Conservation (phyloP, 2,797 vertebrate species). For the Acanthurus lineatus region DNA sequence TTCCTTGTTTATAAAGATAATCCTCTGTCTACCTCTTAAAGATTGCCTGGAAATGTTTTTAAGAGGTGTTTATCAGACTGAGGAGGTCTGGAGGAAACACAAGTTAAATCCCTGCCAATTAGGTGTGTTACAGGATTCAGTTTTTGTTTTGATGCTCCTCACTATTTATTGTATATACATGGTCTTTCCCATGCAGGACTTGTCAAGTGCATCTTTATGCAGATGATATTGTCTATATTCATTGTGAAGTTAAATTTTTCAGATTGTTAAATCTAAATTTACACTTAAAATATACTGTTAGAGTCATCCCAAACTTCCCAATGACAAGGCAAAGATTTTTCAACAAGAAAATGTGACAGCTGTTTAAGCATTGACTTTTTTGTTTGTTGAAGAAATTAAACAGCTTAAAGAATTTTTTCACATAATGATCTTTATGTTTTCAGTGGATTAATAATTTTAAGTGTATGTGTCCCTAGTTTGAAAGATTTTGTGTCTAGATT, state of each 20-base stretch:
- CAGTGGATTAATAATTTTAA: not conserved
- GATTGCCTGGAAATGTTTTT: not conserved
- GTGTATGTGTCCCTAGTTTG: not conserved
- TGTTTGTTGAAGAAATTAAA: no score
- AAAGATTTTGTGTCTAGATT: not conserved
- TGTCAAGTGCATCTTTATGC: not conserved
- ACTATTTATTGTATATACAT: not conserved
- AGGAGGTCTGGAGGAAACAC: not conserved
- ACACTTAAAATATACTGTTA: no score
- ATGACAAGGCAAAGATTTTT: no score
- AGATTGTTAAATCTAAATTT: no score
- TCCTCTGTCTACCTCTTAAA: not conserved
- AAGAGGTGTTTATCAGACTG: not conserved
- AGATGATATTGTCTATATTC: slow-evolving; percentile 5
- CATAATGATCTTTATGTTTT: no score
- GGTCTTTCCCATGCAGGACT: not conserved
- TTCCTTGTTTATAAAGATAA: not conserved
- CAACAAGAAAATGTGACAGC: no score
- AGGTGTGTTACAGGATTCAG: not conserved
- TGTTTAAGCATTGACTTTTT: no score
- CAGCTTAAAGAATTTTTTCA: no score
- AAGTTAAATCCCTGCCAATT: not conserved
- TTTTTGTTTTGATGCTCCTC: not conserved
- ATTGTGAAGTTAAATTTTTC: no score
- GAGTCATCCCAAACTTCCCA: no score